Evolutionary conservation across 2,797 vertebrate species (phyloP), one percentile per base, ranked within the genome.

Genomic region (Euthynnus affinis): DNA sequence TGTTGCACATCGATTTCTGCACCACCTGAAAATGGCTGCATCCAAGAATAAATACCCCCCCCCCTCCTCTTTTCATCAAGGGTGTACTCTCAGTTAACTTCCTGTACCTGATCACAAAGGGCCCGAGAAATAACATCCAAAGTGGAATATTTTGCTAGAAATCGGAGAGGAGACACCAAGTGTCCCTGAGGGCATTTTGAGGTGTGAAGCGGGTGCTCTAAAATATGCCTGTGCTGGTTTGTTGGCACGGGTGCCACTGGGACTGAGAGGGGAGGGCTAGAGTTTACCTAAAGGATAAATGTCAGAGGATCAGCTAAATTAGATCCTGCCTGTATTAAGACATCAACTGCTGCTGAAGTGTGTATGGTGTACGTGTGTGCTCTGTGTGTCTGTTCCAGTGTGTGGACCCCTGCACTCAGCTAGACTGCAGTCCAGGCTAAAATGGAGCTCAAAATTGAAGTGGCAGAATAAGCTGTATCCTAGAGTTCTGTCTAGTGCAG

Each of bases 241-340:
- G 90, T 89, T 92, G 89, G 90, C 85, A 87, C 56, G 67, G 82
- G 78, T 69, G 84, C 86, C 52, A 81, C 69, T 85, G 89, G 78
- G 82, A 89, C 60, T 0, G 51, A 80, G 81, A 81, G 77, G 71
- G 87, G 84, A 80, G 85, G 82, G 85, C 74, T 58, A 68, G 81
- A 93, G 93, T 95, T 95, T 95, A 95, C 94, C 91, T 89, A 94
- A 94, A 89, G 94, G 94, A 95, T 95, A 92, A 95, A 93, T 92
- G 94, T 94, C 93, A 94, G 91, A 80, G 90, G 90, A 94, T 93
- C 86, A 84, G 85, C 88, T 90, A 93, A 94, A 93, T 94, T 92
- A 93, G 91, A 93, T 93, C 79, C 88, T 79, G 88, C 74, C 87
- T 78, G 88, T 91, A 93, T 93, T 93, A 93, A 94, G 92, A 94